Evolutionary conservation across 2,888 invertebrate species (phyloP).

Genomic region (Trichogramma evanescens): DNA sequence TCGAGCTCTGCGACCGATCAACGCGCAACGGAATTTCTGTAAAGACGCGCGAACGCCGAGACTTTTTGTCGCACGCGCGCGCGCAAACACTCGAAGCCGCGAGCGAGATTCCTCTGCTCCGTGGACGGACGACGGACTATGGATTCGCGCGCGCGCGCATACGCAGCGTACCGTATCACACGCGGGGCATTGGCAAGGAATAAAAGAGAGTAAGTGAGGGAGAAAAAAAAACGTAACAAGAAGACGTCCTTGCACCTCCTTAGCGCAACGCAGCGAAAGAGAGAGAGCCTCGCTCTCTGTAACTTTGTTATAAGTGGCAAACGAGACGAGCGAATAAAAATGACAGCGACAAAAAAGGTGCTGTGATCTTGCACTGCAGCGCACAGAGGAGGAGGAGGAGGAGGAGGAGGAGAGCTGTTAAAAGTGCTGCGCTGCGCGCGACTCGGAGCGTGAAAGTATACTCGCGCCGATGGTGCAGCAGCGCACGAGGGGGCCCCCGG

Average conservation of each 20-base stretch:
- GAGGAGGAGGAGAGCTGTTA: slow-evolving; percentile 16
- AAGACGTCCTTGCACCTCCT: slow-evolving; percentile 8
- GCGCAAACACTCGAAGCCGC: not conserved
- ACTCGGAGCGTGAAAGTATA: slow-evolving; percentile 11
- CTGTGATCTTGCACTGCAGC: not conserved
- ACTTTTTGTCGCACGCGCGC: not conserved
- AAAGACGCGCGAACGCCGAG: too few relatives aligned
- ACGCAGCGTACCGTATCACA: too few relatives aligned
- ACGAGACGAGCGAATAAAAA: too few relatives aligned
- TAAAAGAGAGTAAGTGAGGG: not conserved
- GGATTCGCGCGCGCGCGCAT: too few relatives aligned
- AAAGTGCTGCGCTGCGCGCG: slow-evolving; percentile 18
- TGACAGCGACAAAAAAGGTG: not conserved
- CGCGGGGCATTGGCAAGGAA: too few relatives aligned
- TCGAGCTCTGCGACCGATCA: too few relatives aligned
- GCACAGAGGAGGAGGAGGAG: slow-evolving; percentile 13
- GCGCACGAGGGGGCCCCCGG: slow-evolving; percentile 2
- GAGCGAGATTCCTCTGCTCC: not conserved
- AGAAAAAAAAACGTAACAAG: not conserved
- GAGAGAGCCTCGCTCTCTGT: not conserved
- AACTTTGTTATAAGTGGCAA: slow-evolving; percentile 5
- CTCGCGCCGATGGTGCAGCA: slow-evolving; percentile 14
- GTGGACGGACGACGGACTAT: too few relatives aligned
- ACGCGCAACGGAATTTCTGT: too few relatives aligned
- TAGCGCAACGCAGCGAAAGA: not conserved